Evolutionary conservation across 2,888 invertebrate species (phyloP).

Genomic region (Pachymerium ferrugineum): DNA sequence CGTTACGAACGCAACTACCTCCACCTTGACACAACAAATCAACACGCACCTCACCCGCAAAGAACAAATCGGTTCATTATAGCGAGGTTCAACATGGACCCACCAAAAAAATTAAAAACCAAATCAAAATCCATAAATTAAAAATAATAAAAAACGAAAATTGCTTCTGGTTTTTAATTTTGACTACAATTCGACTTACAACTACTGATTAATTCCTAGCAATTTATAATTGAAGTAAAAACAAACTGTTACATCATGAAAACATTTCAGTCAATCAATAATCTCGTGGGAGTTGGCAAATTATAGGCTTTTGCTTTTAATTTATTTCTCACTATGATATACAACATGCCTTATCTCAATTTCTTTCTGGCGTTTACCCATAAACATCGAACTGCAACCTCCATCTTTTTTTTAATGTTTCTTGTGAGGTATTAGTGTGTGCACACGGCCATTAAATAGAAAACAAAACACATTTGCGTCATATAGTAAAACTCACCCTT

Average conservation of each 20-base stretch:
- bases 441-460: too few species aligned
- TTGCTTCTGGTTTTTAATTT: too few species aligned
- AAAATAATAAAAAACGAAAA: too few species aligned
- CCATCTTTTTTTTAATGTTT: background rate
- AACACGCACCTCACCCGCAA: background rate
- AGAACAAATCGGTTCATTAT: background rate
- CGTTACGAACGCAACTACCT: conserved; percentile 13
- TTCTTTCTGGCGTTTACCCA: background rate
- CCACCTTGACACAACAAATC: conserved; percentile 8
- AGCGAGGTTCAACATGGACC: too few species aligned
- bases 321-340: conserved; percentile 7
- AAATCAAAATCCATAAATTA: too few species aligned
- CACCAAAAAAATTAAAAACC: too few species aligned
- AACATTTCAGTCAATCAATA: background rate
- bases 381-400: background rate
- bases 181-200: too few species aligned
- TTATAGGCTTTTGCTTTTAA: conserved; percentile 13
- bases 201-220: too few species aligned
- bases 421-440: too few species aligned
- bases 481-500: too few species aligned
- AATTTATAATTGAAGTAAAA: background rate
- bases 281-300: conserved; percentile 6
- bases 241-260: background rate
- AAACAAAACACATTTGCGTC: too few species aligned
- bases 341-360: background rate